phyloP scores from a whole-genome alignment of 1,140 invertebrate species.

The Orchestia grillus region DNA sequence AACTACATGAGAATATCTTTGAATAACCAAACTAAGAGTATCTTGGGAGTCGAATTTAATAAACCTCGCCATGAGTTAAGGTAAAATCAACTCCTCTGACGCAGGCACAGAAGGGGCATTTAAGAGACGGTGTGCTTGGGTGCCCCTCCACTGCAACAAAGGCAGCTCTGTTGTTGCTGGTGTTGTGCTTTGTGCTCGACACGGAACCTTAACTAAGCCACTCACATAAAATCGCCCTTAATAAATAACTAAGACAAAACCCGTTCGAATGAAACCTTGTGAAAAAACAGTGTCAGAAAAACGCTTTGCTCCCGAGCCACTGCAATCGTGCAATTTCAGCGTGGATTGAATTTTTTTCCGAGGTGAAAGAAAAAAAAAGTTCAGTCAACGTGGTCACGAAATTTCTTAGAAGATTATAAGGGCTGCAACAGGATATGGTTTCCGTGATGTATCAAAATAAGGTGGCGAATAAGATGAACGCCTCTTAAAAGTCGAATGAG shows the following conservation, averaged over 20 bases:
- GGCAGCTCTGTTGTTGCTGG: background rate
- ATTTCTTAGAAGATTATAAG: too few species aligned
- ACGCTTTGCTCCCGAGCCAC: background rate
- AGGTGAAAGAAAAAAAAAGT: background rate
- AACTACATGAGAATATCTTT: background rate
- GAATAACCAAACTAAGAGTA: background rate
- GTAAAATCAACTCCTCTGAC: background rate
- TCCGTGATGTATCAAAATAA: too few species aligned
- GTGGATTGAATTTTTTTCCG: background rate
- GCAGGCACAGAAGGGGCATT: background rate
- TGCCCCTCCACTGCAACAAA: background rate
- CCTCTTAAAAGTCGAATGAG: too few species aligned
- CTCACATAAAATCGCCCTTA: background rate
- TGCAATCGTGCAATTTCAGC: background rate
- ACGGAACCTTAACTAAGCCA: background rate
- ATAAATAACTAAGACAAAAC: slow-evolving; percentile 3
- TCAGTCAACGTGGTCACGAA: too few species aligned
- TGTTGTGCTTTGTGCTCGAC: background rate
- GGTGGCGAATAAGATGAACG: too few species aligned
- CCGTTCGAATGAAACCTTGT: background rate
- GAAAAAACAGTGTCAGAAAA: background rate
- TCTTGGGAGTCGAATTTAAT: background rate
- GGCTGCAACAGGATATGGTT: too few species aligned
- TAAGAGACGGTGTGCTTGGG: background rate
- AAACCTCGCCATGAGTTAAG: background rate